These are phyloP conservation scores for Heliconius sara DNA, from an alignment of 2,888 invertebrate genomes.

Conservation along the genomic window DNA sequence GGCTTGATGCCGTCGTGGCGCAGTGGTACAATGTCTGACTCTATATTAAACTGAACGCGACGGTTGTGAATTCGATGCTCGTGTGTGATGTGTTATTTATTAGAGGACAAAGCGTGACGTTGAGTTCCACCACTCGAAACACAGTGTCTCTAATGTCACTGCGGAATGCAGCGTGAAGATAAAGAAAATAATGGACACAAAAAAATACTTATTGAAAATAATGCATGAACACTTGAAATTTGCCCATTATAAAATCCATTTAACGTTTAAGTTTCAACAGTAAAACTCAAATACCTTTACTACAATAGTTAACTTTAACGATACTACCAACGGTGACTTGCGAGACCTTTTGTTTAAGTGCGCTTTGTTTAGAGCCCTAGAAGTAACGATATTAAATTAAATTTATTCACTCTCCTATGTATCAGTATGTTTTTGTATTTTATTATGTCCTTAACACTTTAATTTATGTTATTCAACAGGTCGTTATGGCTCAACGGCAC, in stretches of 20 bases:
- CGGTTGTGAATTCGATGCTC: not conserved
- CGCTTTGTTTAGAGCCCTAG: conserved; percentile 42
- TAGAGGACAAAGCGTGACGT: not conserved
- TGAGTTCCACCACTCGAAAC: not conserved
- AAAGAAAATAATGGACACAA: not conserved
- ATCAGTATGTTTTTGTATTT: not conserved
- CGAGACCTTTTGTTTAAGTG: conserved; percentile 42
- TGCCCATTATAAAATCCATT: not conserved
- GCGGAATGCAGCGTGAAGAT: not conserved
- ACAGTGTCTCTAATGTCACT: not conserved
- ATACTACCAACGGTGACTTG: conserved; percentile 47
- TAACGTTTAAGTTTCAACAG: not conserved
- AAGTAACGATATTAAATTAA: conserved; percentile 29
- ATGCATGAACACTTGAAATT: not conserved
- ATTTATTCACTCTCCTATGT: conserved; percentile 20
- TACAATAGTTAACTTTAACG: conserved; percentile 62
- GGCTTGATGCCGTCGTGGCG: not conserved
- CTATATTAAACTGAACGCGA: too few relatives aligned
- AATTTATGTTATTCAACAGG: not conserved
- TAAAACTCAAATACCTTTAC: conserved; percentile 53
- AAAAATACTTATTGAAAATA: not conserved
- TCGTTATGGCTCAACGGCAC: not conserved
- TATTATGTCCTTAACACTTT: not conserved
- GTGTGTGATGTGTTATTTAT: not conserved
- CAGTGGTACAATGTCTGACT: not conserved